Base-by-base conservation (phyloP, 2,888 invertebrate species). In the Latrodectus hesperus region DNA sequence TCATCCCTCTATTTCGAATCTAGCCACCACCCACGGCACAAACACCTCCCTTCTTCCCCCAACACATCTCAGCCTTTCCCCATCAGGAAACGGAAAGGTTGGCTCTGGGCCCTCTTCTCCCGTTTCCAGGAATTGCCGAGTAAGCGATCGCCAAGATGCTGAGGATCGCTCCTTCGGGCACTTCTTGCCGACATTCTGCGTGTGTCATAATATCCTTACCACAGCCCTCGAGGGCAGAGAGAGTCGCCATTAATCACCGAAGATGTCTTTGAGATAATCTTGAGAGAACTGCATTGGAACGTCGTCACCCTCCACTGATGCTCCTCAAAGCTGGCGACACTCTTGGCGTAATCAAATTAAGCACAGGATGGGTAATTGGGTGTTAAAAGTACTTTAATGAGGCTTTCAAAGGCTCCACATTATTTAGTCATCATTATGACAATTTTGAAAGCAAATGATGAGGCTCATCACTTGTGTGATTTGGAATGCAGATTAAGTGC, bases 71-170 rank as follows among this genome's bases (percentile, higher is more conserved):
- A 75, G 75, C 75, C 68, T 26, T 14, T 12, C 17, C 74, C 60
- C 60, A 22, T 26, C 14, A 67, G 11, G 11, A 17, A 16, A n/a
- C 16, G 14, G n/a, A n/a, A 16, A 60, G 16, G 38, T 17, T 60
- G 14, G 26, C 71, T 26, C 71, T 11, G 1, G 22, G 60, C 60
- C 53, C 60, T 2, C n/a, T 16, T n/a, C 64, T 26, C 17, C 38
- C n/a, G 52, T 55, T 53, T 60, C 60, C 60, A 60, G 55, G 82
- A 86, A 77, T 87, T 77, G 81, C 72, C 55, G 60, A 17, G 80
- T 71, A 77, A 83, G 74, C 88, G 88, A 88, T 68, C 51, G 78
- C 83, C 88, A 88, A 88, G 88, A 80, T 88, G 88, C 74, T 88
- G 52, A 64, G 14, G 68, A 78, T 88, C 83, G 82, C 83, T 78